phyloP scores from a whole-genome alignment of 1,140 invertebrate species.

The Chlorops oryzae region DNA sequence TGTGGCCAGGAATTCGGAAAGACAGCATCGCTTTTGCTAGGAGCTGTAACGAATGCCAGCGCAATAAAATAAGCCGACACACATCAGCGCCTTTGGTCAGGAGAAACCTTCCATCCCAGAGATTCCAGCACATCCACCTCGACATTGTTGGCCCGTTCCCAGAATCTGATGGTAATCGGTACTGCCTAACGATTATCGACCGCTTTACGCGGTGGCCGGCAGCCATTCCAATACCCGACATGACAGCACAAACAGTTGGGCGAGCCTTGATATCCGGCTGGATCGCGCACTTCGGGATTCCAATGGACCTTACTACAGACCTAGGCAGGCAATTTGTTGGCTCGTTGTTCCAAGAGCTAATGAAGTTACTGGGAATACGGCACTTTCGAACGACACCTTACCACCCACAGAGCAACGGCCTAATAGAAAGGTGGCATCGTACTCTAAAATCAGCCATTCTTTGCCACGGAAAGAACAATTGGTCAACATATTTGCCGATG shows the following conservation, averaged over 20 bases:
- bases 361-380: constrained; percentile 22
- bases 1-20: no score
- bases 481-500: constrained; percentile 20
- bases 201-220: constrained; percentile 50
- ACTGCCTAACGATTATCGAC: constrained; percentile 49
- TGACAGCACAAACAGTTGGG: constrained; percentile 31
- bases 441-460: constrained; percentile 43
- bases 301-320: constrained; percentile 33
- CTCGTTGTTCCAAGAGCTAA: constrained; percentile 27
- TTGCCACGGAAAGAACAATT: constrained; percentile 10
- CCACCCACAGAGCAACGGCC: constrained; percentile 42
- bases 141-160: constrained; percentile 21
- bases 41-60: no score
- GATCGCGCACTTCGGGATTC: constrained; percentile 35
- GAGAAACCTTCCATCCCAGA: no score
- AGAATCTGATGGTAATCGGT: constrained; percentile 30
- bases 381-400: constrained; percentile 40
- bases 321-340: constrained; percentile 44
- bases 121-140: not conserved
- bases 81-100: no score
- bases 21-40: no score
- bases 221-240: constrained; percentile 45
- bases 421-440: constrained; percentile 47
- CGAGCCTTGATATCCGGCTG: constrained; percentile 21
- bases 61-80: no score